Evolutionary conservation across 2,113 vertebrate genomes (phyloP), one percentile per base, ranked within the genome.

Genomic region (Muntiacus reevesi): DNA sequence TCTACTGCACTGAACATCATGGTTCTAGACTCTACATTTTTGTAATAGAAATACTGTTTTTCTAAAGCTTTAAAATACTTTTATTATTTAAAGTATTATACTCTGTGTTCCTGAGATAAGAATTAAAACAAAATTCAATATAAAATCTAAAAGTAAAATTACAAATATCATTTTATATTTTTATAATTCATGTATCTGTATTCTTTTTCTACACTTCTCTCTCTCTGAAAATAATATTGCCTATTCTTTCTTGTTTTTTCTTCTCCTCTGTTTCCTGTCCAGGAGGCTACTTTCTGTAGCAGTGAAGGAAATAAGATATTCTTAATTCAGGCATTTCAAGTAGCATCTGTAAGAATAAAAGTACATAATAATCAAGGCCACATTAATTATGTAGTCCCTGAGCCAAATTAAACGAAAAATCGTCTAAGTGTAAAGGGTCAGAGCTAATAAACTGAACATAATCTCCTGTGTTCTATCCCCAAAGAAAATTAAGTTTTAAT

Each of bases 401-500:
- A 98, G 97, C 92, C 96, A 98, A 98, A 98, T 98, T 98, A 98
- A 99, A 98, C 76, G 45, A 98, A 98, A 98, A 98, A 98, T 97
- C 97, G 96, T 98, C 96, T 98, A 98, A 98, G 97, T 97, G 95
- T 95, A 96, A 98, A 98, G 98, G 98, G 98, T 99, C 98, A 98
- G 76, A 95, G 95, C 94, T 98, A 98, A 98, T 98, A 99, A 99
- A 98, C 96, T 97, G 97, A 98, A 97, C 89, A 97, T 99, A 98
- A 99, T 99, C 98, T 98, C 97, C 96, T 98, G 98, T 98, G 97
- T 98, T 99, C 98, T 98, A 93, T 79, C 91, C 83, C 76, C 92
- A 94, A 98, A 98, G 97, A 98, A 99, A 98, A 99, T 99, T 98
- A 98, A 99, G 98, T 96, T 99, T 99, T 99, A 98, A 99, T 98